Evolutionary conservation across 2,888 invertebrate genomes (phyloP).

Genomic region (Drosophila macrospina): DNA sequence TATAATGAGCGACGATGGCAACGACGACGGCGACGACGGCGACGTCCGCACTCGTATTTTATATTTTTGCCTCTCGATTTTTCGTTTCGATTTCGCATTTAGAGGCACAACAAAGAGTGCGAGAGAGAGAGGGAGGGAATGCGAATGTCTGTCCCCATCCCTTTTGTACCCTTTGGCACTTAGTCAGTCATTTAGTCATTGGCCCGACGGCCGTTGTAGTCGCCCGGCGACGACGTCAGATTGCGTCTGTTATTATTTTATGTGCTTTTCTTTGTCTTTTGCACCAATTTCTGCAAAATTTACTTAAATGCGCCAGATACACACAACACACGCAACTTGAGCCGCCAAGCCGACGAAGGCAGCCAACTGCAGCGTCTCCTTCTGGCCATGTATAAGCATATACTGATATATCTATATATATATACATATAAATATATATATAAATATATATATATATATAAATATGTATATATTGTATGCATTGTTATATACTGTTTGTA

Average conservation of each 20-base stretch:
- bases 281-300: slow-evolving; percentile 81
- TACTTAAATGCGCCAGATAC: slow-evolving; percentile 73
- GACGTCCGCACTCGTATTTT: slow-evolving; percentile 73
- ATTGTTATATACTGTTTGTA: slow-evolving; percentile 18
- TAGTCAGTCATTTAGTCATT: slow-evolving; percentile 80
- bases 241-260: slow-evolving; percentile 81
- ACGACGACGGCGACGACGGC: slow-evolving; percentile 23
- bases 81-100: slow-evolving; percentile 78
- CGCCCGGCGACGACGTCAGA: slow-evolving; percentile 53
- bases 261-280: slow-evolving; percentile 80
- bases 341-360: background rate
- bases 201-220: slow-evolving; percentile 59
- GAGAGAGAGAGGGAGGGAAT: background rate
- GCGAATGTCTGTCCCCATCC: slow-evolving; percentile 11
- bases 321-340: slow-evolving; percentile 42
- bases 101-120: slow-evolving; percentile 22
- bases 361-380: slow-evolving; percentile 15
- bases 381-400: slow-evolving; percentile 31
- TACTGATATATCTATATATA: slow-evolving; percentile 23
- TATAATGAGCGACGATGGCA: slow-evolving; percentile 66
- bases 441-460: slow-evolving; percentile 2
- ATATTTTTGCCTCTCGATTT: slow-evolving; percentile 75
- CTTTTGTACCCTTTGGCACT: slow-evolving; percentile 68
- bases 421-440: slow-evolving; percentile 9
- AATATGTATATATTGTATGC: slow-evolving; percentile 12